Evolutionary conservation across 2,113 vertebrate species (phyloP).

Genomic region (Percina caprodes): DNA sequence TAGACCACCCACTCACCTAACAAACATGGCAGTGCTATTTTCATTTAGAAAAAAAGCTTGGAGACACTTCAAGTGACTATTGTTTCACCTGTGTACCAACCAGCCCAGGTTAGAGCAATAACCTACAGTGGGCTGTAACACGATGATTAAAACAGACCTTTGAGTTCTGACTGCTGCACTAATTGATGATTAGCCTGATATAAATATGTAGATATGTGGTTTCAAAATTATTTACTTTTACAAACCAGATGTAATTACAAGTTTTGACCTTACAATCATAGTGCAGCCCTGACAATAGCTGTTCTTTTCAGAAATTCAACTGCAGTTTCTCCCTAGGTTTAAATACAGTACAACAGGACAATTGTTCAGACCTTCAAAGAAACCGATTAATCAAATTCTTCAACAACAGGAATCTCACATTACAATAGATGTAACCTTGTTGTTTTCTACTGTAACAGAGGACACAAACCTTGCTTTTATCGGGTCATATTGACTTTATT

Average conservation of each 20-base stretch:
- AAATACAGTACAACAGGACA: not conserved
- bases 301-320: not conserved
- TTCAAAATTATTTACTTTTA: not conserved
- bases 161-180: not conserved
- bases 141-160: not conserved
- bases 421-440: not conserved
- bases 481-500: not conserved
- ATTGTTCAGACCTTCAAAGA: constrained; percentile 24
- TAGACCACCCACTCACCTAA: constrained; percentile 34
- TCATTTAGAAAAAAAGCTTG: not conserved
- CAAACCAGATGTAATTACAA: not conserved
- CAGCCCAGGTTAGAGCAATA: not conserved
- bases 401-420: constrained; percentile 4
- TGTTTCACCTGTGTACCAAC: constrained; percentile 33
- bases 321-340: not conserved
- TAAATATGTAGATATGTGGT: not conserved
- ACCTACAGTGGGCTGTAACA: not conserved
- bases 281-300: not conserved
- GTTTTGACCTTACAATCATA: not conserved
- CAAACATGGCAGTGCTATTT: constrained; percentile 38
- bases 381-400: not conserved
- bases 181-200: not conserved
- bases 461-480: not conserved
- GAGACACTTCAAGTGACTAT: constrained; percentile 40
- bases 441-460: not conserved